Percentiles rank a stretch among this genome's conserved stretches.
Evolutionary conservation across 2,113 vertebrate species (phyloP).

Genomic region (Pluvianellus socialis): DNA sequence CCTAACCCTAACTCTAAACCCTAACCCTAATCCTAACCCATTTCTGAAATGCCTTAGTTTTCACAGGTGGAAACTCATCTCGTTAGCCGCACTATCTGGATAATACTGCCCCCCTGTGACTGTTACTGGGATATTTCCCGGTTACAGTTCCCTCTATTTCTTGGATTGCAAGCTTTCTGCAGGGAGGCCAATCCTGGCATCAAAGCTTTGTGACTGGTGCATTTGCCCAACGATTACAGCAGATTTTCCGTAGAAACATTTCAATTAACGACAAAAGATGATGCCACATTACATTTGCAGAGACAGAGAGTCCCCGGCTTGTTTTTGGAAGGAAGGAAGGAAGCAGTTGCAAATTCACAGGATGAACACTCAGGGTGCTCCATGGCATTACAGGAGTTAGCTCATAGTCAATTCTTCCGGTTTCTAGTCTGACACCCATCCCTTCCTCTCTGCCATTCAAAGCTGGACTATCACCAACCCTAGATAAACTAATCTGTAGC

Average conservation of each 20-base stretch:
- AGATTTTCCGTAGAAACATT: neutral
- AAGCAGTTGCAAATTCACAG: neutral
- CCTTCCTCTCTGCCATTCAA: neutral
- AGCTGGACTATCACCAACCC: neutral
- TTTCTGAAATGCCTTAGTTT: neutral
- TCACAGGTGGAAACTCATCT: neutral
- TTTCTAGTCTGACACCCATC: neutral
- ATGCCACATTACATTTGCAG: neutral
- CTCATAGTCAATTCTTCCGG: neutral
- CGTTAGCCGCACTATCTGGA: accelerated
- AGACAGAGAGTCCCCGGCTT: neutral
- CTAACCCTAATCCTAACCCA: too few relatives aligned
- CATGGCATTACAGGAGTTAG: neutral
- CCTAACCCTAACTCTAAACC: neutral
- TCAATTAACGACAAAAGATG: neutral
- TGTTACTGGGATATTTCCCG: neutral
- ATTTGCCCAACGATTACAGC: neutral
- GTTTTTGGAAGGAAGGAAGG: neutral
- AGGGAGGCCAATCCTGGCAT: neutral
- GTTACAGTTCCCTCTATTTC: neutral
- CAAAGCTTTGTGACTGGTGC: neutral
- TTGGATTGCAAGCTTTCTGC: neutral
- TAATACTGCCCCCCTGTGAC: neutral
- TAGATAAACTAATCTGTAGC: neutral
- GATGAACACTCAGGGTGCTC: neutral